Evolutionary conservation across 2,888 invertebrate species (phyloP).

Genomic region (Rapana venosa): DNA sequence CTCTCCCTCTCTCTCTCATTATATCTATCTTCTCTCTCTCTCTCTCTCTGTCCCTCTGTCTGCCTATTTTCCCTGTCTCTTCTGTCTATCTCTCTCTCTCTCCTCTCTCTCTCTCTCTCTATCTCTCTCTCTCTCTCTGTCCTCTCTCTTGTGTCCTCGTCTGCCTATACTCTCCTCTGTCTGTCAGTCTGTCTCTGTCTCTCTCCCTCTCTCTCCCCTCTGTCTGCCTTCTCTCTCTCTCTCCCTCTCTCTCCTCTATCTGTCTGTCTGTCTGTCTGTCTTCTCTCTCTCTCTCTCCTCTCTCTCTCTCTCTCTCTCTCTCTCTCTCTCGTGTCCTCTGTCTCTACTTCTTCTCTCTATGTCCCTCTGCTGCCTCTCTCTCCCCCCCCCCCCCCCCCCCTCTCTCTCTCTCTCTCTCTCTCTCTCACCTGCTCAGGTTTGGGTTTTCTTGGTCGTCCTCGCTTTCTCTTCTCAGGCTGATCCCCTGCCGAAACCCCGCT

Average conservation of each 20-base stretch:
- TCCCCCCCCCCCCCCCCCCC: not conserved
- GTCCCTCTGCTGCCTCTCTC: not conserved
- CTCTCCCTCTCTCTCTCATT: not conserved
- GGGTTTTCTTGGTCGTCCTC: slow-evolving; percentile 60
- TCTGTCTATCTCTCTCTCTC: too few relatives aligned
- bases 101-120: not conserved
- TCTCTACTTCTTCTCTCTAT: not conserved
- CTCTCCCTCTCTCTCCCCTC: slow-evolving; percentile 8
- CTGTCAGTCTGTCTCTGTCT: not conserved
- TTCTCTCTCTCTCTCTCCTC: not conserved
- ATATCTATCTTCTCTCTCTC: not conserved
- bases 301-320: not conserved
- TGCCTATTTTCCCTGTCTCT: not conserved
- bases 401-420: slow-evolving; percentile 2
- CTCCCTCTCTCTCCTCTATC: not conserved
- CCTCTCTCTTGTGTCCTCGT: too few relatives aligned
- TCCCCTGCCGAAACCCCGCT: slow-evolving; percentile 15
- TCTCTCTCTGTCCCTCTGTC: not conserved
- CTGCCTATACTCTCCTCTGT: not conserved
- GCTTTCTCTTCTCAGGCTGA: slow-evolving; percentile 53
- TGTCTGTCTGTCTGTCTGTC: not conserved
- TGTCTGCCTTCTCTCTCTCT: slow-evolving; percentile 4
- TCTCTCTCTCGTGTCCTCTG: not conserved
- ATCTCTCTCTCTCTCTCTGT: not conserved
- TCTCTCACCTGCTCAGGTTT: slow-evolving; percentile 4